Evolutionary conservation across 2,888 invertebrate species (phyloP).

Genomic region (Microplitis manilae): DNA sequence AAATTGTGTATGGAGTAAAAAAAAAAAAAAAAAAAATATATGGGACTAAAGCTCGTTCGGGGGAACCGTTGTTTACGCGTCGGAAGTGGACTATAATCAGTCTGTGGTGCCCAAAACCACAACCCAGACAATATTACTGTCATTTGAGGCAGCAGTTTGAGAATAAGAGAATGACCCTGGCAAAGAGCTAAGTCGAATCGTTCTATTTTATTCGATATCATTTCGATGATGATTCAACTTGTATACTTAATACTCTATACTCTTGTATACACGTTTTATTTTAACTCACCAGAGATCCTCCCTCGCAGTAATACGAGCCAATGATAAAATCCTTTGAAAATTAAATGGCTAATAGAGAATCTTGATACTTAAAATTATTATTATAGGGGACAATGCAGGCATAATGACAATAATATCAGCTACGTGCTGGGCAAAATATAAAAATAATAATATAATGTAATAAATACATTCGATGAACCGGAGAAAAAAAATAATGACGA

Average conservation of each 20-base stretch:
- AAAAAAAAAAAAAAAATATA: conserved; percentile 38
- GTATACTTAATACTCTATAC: background rate
- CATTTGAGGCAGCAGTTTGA: conserved; percentile 58
- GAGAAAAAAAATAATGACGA: conserved; percentile 2
- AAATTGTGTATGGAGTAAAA: conserved; percentile 22
- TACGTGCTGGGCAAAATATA: background rate
- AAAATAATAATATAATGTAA: background rate
- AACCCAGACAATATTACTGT: conserved; percentile 67
- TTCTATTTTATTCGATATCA: conserved; percentile 30
- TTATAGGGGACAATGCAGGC: conserved; percentile 44
- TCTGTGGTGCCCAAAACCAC: conserved; percentile 66
- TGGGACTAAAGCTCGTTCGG: conserved; percentile 56
- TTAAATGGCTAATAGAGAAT: conserved; percentile 60
- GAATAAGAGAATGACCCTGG: conserved; percentile 21
- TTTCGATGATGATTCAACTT: background rate
- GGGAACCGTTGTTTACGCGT: conserved; percentile 65
- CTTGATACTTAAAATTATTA: conserved; percentile 58
- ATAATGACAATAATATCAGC: background rate
- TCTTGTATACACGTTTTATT: background rate
- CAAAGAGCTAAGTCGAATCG: conserved; percentile 35
- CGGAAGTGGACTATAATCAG: conserved; percentile 69
- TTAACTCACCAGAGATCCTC: conserved; percentile 48
- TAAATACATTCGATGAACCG: background rate
- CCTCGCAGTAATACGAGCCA: conserved; percentile 55
- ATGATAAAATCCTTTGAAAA: conserved; percentile 53